These are phyloP conservation scores for Notothenia rossii DNA, from an alignment of 2,113 vertebrate genomes.

Conservation along the genomic window DNA sequence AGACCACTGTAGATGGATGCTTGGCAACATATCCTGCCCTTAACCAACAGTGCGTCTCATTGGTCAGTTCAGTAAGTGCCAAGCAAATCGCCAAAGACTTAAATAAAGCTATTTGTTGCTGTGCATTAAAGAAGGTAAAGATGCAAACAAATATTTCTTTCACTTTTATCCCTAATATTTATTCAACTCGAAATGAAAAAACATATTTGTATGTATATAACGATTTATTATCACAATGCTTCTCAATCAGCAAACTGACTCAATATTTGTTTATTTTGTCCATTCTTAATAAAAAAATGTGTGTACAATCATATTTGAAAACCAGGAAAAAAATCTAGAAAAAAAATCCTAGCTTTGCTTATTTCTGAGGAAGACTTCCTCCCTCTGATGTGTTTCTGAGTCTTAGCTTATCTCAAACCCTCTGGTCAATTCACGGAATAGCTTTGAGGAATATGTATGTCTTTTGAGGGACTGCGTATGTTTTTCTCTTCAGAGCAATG, in stretches of 20 bases:
- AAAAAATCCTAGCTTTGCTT: slow-evolving; percentile 12
- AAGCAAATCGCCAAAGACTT: slow-evolving; percentile 11
- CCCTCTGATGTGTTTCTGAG: neutral
- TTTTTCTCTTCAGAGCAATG: slow-evolving; percentile 36
- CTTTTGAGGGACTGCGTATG: slow-evolving; percentile 26
- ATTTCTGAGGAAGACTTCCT: neutral
- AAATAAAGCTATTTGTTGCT: no score
- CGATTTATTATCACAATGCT: neutral
- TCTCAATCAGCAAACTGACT: neutral
- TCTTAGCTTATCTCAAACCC: slow-evolving; percentile 13
- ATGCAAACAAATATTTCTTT: neutral
- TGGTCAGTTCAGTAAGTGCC: slow-evolving; percentile 30
- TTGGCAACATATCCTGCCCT: slow-evolving; percentile 65
- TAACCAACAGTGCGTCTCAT: slow-evolving; percentile 35
- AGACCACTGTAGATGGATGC: slow-evolving; percentile 3
- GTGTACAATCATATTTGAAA: neutral
- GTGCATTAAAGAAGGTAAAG: neutral
- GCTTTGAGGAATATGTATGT: slow-evolving; percentile 47
- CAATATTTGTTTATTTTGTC: slow-evolving; percentile 14
- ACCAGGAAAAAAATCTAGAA: slow-evolving; percentile 5
- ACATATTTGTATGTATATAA: neutral
- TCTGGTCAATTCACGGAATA: slow-evolving; percentile 33
- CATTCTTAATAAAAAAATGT: slow-evolving; percentile 12
- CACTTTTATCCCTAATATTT: neutral
- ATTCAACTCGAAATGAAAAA: neutral